Base-by-base conservation (phyloP, 53 echinoderm and acorn worm species). In the Henricia sp. region DNA sequence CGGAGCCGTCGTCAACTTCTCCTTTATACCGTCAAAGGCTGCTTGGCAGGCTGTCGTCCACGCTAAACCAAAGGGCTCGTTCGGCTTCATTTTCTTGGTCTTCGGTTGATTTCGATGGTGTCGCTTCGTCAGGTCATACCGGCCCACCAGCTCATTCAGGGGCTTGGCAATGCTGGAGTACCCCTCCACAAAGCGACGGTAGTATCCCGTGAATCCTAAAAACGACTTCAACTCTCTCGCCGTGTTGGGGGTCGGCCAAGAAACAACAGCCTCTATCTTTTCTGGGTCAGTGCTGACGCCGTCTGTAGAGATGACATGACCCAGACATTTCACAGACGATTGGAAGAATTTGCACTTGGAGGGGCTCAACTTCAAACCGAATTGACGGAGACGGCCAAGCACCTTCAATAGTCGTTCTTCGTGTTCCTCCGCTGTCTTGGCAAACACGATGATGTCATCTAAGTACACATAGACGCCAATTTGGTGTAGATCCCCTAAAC, bases 131-230 rank as follows among this genome's bases (percentile, higher is more conserved):
- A 17, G 29, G 34, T 29, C 63, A 63, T 30, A 63, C 6, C 17
- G 6, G 29, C 30, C 63, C 9, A 34, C 21, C 19, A 17, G 20
- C 20, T 74, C 72, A 59, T 84, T 88, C 6, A 89, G 53, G 0
- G 86, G 83, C 83, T 87, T 93, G 52, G 89, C 86, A 30, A 93
- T 86, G n/a, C 52, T 46, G 38, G 83, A 80, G 50, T 86, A 93
- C 17, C 82, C 67, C 42, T 89, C 59, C 9, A 93, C 82, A 43
- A 92, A 92, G 8, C 89, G 58, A 37, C 93, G 70, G 27, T 92
- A 89, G 44, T 92, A 92, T 0, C 93, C 93, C 3, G 93, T 72
- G 53, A 93, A 90, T 13, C 90, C 90, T 24, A 90, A 71, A 33
- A 90, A 90, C 3, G 84, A 87, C 50, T 90, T 90, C 4, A 93